These are phyloP conservation scores for Megalops atlanticus DNA, from an alignment of 2,113 vertebrate species.

Conservation along the genomic window DNA sequence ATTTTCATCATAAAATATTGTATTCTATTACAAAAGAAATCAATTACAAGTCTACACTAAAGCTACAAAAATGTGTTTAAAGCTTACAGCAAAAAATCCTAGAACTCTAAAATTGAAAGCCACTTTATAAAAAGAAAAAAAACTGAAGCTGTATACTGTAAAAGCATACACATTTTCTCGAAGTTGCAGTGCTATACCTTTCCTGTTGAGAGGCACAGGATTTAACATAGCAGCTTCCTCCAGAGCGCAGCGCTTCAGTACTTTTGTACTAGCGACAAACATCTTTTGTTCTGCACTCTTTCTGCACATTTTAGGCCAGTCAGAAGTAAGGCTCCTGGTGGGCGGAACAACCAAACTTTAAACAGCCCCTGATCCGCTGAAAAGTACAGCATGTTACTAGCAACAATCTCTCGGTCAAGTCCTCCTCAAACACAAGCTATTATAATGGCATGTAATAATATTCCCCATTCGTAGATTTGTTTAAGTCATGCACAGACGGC, in stretches of 20 bases:
- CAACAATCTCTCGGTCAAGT: conserved; percentile 52
- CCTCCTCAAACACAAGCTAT: conserved; percentile 61
- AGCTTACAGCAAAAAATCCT: conserved; percentile 31
- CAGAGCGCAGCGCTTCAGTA: conserved; percentile 69
- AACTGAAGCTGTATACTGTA: conserved; percentile 44
- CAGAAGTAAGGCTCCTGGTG: conserved; percentile 73
- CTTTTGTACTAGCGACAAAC: conserved; percentile 73
- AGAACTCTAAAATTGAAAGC: conserved; percentile 7
- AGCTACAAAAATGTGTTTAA: conserved; percentile 22
- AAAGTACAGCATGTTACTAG: conserved; percentile 67
- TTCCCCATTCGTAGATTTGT: background rate
- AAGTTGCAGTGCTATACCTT: conserved; percentile 69
- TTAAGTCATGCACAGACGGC: conserved; percentile 18
- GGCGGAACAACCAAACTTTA: conserved; percentile 74
- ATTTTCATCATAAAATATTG: background rate
- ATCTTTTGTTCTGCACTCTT: conserved; percentile 72
- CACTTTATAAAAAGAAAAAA: conserved; percentile 26
- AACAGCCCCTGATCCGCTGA: conserved; percentile 70
- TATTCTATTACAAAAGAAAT: background rate
- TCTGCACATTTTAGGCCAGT: conserved; percentile 77
- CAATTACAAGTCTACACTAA: conserved; percentile 35
- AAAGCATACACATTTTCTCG: conserved; percentile 60
- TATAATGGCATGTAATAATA: background rate
- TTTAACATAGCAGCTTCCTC: conserved; percentile 70
- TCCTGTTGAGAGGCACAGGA: conserved; percentile 72